phyloP scores from a whole-genome alignment of 2,888 invertebrate genomes.

The Acrobasis suavella region DNA sequence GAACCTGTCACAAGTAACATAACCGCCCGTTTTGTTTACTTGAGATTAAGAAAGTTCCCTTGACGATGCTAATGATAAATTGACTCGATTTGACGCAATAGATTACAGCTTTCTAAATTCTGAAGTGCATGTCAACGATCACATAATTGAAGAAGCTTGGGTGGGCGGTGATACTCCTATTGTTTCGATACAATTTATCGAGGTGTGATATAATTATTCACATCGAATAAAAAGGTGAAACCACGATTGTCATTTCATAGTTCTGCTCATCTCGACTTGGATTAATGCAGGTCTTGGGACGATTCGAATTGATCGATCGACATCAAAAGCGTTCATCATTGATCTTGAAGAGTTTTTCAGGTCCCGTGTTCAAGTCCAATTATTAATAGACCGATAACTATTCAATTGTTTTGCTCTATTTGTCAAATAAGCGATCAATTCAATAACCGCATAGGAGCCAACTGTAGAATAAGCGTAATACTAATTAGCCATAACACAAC shows the following conservation, averaged over 20 bases:
- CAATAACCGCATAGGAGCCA: conserved; percentile 40
- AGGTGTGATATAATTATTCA: background rate
- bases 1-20: conserved; percentile 43
- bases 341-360: conserved; percentile 31
- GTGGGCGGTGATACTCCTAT: conserved; percentile 8
- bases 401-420: conserved; percentile 59
- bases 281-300: background rate
- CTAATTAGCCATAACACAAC: background rate
- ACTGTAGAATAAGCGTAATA: conserved; percentile 5
- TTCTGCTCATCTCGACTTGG: too few species aligned
- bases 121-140: conserved; percentile 24
- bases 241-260: background rate
- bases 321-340: conserved; percentile 23
- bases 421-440: conserved; percentile 53
- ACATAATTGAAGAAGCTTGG: conserved; percentile 24
- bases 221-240: conserved; percentile 13
- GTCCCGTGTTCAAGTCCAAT: too few species aligned
- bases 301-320: background rate
- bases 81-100: conserved; percentile 26
- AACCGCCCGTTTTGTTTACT: conserved; percentile 35
- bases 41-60: conserved; percentile 21
- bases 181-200: conserved; percentile 10
- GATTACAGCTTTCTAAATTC: conserved; percentile 39
- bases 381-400: conserved; percentile 22
- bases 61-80: conserved; percentile 12